A percentile compares a stretch with the other conserved stretches of the same genome.
Conservation (phyloP, 2,888 invertebrate species). For the Zygothrica quintamaculata region DNA sequence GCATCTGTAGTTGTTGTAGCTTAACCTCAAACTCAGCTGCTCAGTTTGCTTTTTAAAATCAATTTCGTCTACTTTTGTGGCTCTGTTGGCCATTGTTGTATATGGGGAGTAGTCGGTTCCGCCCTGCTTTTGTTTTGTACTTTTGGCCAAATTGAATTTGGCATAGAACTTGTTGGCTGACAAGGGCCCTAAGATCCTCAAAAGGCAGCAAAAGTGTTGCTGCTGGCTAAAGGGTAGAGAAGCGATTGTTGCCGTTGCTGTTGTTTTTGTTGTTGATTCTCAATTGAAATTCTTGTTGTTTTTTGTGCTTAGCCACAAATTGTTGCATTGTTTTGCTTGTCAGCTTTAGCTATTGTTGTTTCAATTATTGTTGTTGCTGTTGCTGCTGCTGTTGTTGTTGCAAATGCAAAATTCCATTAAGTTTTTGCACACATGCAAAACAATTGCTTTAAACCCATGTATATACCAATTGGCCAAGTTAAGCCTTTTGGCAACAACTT, state of each 20-base stretch:
- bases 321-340: conserved; percentile 58
- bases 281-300: conserved; percentile 61
- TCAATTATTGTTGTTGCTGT: no score
- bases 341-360: not conserved
- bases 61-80: conserved; percentile 76
- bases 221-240: conserved; percentile 11
- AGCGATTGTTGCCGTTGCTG: no score
- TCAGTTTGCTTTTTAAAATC: conserved; percentile 73
- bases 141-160: conserved; percentile 74
- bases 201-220: no score
- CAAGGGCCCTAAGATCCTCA: not conserved
- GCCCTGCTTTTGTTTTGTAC: conserved; percentile 64
- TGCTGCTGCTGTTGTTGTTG: not conserved
- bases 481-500: no score
- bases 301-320: conserved; percentile 61
- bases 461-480: not conserved
- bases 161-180: conserved; percentile 60
- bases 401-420: conserved; percentile 46
- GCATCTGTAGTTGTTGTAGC: no score
- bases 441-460: no score
- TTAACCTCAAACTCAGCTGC: conserved; percentile 21
- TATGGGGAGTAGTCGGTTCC: no score
- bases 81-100: conserved; percentile 12
- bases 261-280: no score
- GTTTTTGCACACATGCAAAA: conserved; percentile 18